Conservation (phyloP, 2,888 invertebrate species). For the Anoplius nigerrimus region DNA sequence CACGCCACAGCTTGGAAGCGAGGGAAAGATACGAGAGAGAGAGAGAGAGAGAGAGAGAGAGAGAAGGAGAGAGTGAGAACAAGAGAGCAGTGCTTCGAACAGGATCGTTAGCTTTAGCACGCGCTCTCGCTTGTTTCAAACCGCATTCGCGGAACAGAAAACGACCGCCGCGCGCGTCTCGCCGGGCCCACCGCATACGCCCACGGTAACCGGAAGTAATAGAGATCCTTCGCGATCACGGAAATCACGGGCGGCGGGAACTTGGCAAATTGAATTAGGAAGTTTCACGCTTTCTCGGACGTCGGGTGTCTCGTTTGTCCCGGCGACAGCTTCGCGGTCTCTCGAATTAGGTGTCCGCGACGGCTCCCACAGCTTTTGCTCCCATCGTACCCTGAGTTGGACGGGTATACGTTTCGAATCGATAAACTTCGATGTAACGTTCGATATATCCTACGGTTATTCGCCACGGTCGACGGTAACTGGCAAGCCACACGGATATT, state of each 20-base stretch:
- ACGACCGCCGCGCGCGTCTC: no score
- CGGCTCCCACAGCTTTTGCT: slow-evolving; percentile 1
- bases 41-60: no score
- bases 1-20: slow-evolving; percentile 7
- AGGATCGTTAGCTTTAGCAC: slow-evolving; percentile 24
- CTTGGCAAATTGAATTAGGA: slow-evolving; percentile 62
- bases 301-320: slow-evolving; percentile 54
- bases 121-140: neutral
- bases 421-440: neutral
- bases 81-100: slow-evolving; percentile 6
- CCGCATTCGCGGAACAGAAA: neutral
- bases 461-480: no score
- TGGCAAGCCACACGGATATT: no score
- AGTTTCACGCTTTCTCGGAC: slow-evolving; percentile 52
- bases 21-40: neutral
- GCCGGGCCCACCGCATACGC: neutral
- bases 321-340: slow-evolving; percentile 36
- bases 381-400: slow-evolving; percentile 20
- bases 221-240: slow-evolving; percentile 46
- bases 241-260: slow-evolving; percentile 50
- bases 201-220: slow-evolving; percentile 26
- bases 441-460: no score
- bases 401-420: neutral
- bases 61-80: neutral
- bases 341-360: slow-evolving; percentile 49